Evolutionary conservation across 2,888 invertebrate genomes (phyloP), one percentile per base, ranked within the genome.

Genomic region (Temnothorax unifasciatus): DNA sequence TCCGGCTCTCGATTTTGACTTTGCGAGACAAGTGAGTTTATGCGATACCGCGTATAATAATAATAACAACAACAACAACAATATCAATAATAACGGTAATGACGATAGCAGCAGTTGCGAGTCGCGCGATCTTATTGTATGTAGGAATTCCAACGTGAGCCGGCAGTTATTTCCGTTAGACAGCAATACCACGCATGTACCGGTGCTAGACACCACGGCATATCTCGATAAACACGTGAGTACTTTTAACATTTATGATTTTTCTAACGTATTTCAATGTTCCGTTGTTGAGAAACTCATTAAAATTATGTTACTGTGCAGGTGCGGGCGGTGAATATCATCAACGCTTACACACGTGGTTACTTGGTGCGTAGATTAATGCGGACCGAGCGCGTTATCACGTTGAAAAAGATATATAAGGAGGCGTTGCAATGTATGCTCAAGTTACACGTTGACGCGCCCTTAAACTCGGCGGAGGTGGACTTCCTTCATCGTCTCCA

Each of bases 281-380:
- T 63, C 25, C 13, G 1, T 54, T 15, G 1, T 21, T n/a, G 52
- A 34, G 8, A 21, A 73, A 66, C 47, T 47, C 59, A 52, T 82
- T 82, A 75, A 57, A 73, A 64, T 52, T 61, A 57, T n/a, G 25
- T 44, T 63, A 3, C 34, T 13, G 13, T 71, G 8, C 57, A 95
- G 95, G 92, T 95, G 85, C 93, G 94, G 90, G 97, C 98, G 4
- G 97, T 97, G 21, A 96, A 96, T 38, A 95, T 95, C 87, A 97
- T 98, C 84, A 96, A 96, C 88, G 97, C 97, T 11, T 95, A 95
- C 90, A 96, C 96, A 38, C 97, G 96, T 91, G 99, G 99, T 0
- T 98, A 96, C 94, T 95, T 99, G 79, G 97, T 97, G 34, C 96
- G 99, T 71, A 96, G 98, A 63, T 95, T 99, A 76, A 96, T 99